A percentile compares a stretch with the other conserved stretches of the same genome.
These are phyloP conservation scores for Syndactyla subalaris DNA, from an alignment of 2,797 vertebrate genomes.

Conservation along the genomic window DNA sequence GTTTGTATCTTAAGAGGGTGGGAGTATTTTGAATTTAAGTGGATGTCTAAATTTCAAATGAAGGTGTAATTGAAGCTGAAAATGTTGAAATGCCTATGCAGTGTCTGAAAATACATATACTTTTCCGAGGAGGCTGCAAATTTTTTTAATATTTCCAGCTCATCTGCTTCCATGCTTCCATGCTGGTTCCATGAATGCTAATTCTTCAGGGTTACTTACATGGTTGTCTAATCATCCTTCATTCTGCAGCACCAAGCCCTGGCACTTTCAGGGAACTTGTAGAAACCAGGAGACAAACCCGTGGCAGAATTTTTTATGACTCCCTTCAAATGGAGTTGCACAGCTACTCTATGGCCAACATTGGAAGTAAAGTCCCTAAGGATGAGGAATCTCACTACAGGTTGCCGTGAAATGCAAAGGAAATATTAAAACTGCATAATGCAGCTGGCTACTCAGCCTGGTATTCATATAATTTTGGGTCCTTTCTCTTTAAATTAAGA, in stretches of 20 bases:
- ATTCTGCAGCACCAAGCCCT: neutral
- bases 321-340: neutral
- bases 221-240: neutral
- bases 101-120: neutral
- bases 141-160: neutral
- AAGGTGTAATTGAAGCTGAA: neutral
- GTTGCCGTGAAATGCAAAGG: conserved; percentile 53
- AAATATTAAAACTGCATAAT: conserved; percentile 46
- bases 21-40: neutral
- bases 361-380: conserved; percentile 36
- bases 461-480: neutral
- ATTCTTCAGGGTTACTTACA: neutral
- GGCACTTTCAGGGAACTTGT: neutral
- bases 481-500: neutral
- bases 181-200: neutral
- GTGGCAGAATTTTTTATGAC: neutral
- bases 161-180: neutral
- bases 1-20: neutral
- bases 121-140: neutral
- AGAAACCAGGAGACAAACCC: neutral
- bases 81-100: neutral
- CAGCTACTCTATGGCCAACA: neutral
- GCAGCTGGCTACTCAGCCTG: conserved; percentile 54
- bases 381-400: conserved; percentile 34
- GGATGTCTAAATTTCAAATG: neutral